These are phyloP conservation scores for Syngnathoides biaculeatus DNA, from an alignment of 2,113 vertebrate genomes.

Conservation along the genomic window DNA sequence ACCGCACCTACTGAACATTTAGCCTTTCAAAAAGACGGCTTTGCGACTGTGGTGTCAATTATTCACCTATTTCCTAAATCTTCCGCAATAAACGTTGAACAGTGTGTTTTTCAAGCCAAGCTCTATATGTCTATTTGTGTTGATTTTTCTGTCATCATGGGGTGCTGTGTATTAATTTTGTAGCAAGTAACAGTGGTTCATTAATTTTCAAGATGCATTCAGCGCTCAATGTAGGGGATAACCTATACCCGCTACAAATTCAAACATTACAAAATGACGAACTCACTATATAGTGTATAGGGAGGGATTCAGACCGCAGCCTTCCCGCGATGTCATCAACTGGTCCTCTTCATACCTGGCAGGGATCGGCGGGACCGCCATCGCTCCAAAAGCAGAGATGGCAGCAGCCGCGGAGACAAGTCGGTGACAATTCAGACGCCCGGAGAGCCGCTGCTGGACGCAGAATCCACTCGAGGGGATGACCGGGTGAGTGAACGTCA, in stretches of 20 bases:
- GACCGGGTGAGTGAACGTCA: conserved; percentile 79
- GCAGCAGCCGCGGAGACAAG: conserved; percentile 87
- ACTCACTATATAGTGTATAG: too few species aligned
- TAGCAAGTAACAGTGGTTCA: neutral
- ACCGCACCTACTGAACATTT: neutral
- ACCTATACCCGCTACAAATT: too few species aligned
- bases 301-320: neutral
- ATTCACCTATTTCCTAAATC: too few species aligned
- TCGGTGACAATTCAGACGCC: conserved; percentile 96
- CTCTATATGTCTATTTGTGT: neutral
- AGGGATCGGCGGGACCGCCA: conserved; percentile 87
- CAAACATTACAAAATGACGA: too few species aligned
- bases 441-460: conserved; percentile 88
- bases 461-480: conserved; percentile 88
- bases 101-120: neutral
- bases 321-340: neutral
- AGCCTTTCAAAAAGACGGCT: neutral
- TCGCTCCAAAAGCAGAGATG: conserved; percentile 85
- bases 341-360: neutral
- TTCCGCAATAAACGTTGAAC: neutral
- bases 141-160: neutral
- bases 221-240: too few species aligned
- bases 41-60: too few species aligned
- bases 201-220: neutral
- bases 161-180: too few species aligned